Conservation (phyloP, 2,888 invertebrate genomes). For the Tanypteryx hageni region DNA sequence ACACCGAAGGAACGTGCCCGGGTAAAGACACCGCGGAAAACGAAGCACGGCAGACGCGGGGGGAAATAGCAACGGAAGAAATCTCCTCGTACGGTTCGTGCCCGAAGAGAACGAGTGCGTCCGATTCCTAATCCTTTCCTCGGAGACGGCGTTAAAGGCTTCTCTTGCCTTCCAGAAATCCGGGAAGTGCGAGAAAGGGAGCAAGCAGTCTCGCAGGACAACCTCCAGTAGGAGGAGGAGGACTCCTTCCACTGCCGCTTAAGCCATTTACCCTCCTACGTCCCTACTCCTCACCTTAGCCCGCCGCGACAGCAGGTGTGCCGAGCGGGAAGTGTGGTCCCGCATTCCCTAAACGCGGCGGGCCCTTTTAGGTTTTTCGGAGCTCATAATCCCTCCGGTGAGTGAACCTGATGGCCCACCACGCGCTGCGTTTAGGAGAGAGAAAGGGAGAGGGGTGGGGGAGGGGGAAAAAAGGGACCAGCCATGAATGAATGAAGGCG, state of each 20-base stretch:
- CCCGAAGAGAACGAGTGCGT: too few relatives aligned
- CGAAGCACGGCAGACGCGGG: too few relatives aligned
- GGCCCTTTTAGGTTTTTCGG: not conserved
- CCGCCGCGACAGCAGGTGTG: not conserved
- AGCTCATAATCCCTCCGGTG: constrained; percentile 4
- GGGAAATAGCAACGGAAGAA: too few relatives aligned
- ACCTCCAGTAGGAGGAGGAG: not conserved
- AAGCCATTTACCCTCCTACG: not conserved
- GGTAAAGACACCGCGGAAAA: too few relatives aligned
- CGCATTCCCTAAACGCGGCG: not conserved
- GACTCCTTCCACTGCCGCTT: not conserved
- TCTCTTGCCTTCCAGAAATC: too few relatives aligned
- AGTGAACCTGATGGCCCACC: not conserved
- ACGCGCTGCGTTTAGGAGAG: not conserved
- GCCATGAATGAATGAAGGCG: not conserved
- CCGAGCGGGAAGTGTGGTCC: not conserved
- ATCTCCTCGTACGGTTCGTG: too few relatives aligned
- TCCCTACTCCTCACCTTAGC: not conserved
- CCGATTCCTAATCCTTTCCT: too few relatives aligned
- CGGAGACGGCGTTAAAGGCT: too few relatives aligned
- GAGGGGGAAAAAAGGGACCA: not conserved
- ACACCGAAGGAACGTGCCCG: too few relatives aligned
- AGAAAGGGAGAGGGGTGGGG: not conserved
- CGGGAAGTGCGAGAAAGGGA: not conserved
- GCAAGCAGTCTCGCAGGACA: not conserved